phyloP scores from a whole-genome alignment of 2,888 invertebrate genomes.

The Acanthosoma haemorrhoidale region DNA sequence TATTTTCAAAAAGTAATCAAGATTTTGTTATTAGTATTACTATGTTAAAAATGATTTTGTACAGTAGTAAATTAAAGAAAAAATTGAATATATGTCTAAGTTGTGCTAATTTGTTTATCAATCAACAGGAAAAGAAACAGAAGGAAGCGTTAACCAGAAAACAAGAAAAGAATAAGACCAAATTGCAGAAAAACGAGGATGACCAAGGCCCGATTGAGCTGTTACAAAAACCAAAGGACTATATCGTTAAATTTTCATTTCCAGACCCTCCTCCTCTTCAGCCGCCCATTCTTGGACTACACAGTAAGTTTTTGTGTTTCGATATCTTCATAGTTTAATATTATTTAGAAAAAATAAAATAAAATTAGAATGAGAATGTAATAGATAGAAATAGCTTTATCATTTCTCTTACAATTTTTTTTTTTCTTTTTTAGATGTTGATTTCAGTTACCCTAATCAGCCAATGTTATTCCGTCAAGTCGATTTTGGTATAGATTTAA shows the following conservation, averaged over 20 bases:
- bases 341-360: too few species aligned
- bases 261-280: constrained; percentile 94
- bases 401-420: neutral
- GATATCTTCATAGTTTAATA: too few species aligned
- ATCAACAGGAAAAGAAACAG: constrained; percentile 73
- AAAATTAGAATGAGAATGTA: too few species aligned
- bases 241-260: constrained; percentile 95
- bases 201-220: constrained; percentile 75
- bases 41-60: neutral
- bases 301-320: constrained; percentile 67
- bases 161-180: constrained; percentile 83
- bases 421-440: constrained; percentile 60
- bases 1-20: too few species aligned
- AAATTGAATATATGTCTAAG: neutral
- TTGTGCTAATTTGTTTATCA: neutral
- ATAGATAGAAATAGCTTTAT: neutral
- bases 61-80: neutral
- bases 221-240: constrained; percentile 86
- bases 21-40: neutral
- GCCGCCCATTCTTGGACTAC: constrained; percentile 93
- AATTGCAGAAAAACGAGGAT: constrained; percentile 70
- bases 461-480: constrained; percentile 75
- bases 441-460: constrained; percentile 77
- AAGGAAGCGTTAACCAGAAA: constrained; percentile 86
- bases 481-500: constrained; percentile 95